Evolutionary conservation across 2,113 vertebrate genomes (phyloP).

Genomic region (Pycnonotus jocosus): DNA sequence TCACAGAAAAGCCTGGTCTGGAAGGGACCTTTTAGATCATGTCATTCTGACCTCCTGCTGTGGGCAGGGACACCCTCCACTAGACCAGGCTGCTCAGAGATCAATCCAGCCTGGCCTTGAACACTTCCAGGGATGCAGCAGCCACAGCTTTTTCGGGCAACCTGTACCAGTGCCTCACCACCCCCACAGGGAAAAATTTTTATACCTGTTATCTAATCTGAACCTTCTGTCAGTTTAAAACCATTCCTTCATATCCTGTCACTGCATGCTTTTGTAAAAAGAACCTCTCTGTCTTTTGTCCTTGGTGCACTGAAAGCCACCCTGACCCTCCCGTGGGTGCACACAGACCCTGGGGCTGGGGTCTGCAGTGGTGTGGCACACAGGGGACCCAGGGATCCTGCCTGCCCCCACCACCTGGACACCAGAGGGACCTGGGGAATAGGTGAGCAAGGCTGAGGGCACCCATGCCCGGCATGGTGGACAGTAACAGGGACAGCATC

Average conservation of each 20-base stretch:
- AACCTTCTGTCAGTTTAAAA: background rate
- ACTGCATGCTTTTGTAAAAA: background rate
- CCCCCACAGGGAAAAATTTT: background rate
- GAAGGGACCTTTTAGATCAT: background rate
- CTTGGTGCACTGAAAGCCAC: background rate
- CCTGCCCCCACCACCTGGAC: background rate
- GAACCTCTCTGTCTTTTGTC: background rate
- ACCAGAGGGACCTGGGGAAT: background rate
- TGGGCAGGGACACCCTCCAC: background rate
- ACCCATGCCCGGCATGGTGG: fast-evolving
- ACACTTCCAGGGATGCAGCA: background rate
- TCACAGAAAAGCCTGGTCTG: background rate
- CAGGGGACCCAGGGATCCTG: background rate
- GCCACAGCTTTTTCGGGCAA: background rate
- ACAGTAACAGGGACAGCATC: background rate
- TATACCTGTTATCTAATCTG: background rate
- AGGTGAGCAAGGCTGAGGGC: background rate
- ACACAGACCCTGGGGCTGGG: background rate
- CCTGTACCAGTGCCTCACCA: background rate
- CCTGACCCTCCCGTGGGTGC: background rate
- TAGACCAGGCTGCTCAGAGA: background rate
- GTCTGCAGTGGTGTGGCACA: background rate
- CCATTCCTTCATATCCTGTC: background rate
- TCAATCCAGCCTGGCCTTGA: background rate
- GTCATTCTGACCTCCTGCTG: fast-evolving